Percentiles rank a stretch among this genome's conserved stretches.
These are phyloP conservation scores for Chaetodon auriga DNA, from an alignment of 2,113 vertebrate genomes.

Conservation along the genomic window DNA sequence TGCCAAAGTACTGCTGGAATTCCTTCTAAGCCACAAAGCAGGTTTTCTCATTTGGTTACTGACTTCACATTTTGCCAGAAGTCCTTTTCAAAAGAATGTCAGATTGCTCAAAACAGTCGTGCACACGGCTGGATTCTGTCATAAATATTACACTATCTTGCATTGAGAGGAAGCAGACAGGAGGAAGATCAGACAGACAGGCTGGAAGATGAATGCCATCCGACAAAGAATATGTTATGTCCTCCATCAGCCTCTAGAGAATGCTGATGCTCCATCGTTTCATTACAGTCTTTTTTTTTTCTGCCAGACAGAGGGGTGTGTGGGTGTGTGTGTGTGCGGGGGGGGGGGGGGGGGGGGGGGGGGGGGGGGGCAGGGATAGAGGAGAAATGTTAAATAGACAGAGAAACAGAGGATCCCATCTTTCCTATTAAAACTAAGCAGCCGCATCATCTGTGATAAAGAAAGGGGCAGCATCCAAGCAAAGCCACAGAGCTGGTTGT, in stretches of 20 bases:
- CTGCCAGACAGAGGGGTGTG: not conserved
- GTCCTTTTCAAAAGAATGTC: not conserved
- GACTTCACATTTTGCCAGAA: not conserved
- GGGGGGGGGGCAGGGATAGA: not conserved
- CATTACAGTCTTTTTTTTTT: not conserved
- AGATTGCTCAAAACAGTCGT: constrained; percentile 34
- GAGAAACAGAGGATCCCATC: constrained; percentile 45
- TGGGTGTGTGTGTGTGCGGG: not conserved
- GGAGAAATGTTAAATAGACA: constrained; percentile 36
- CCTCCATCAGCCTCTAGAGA: constrained; percentile 71
- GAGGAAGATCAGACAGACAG: constrained; percentile 41
- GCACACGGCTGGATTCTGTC: constrained; percentile 33
- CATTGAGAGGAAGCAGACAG: constrained; percentile 17
- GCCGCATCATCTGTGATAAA: constrained; percentile 13
- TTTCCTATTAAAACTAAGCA: constrained; percentile 51
- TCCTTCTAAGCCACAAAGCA: constrained; percentile 6
- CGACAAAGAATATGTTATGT: constrained; percentile 50
- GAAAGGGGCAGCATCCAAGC: constrained; percentile 14
- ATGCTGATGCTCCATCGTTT: constrained; percentile 75
- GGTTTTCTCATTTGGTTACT: constrained; percentile 6
- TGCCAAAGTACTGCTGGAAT: not conserved
- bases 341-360: not conserved
- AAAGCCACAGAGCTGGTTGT: constrained; percentile 14
- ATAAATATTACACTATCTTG: constrained; percentile 34
- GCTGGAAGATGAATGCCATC: constrained; percentile 45